Conservation (phyloP, 2,113 vertebrate genomes). For the Gopherus evgoodei region DNA sequence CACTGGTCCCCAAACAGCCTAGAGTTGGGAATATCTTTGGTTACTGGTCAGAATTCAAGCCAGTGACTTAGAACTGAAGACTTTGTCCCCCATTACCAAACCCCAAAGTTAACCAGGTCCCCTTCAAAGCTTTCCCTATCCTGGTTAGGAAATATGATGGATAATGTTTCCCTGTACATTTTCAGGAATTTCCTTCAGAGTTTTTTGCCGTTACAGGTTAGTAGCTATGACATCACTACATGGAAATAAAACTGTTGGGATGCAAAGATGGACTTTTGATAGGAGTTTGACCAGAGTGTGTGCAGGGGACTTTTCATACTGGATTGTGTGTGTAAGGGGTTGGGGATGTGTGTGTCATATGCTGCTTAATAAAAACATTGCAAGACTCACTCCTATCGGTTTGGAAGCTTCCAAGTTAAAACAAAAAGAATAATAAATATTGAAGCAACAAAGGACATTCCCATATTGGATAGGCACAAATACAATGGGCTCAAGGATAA, state of each 20-base stretch:
- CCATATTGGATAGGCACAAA: not conserved
- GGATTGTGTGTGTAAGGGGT: accelerated
- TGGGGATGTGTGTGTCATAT: too few relatives aligned
- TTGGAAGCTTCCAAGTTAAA: not conserved
- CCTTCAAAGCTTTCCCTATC: not conserved
- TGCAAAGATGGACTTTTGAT: not conserved
- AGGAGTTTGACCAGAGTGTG: too few relatives aligned
- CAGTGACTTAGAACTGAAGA: not conserved
- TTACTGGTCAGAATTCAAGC: not conserved
- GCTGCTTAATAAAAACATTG: not conserved
- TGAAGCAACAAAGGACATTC: accelerated
- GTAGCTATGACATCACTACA: not conserved
- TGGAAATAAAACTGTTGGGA: not conserved
- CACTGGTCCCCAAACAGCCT: not conserved
- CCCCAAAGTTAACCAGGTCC: not conserved
- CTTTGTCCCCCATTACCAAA: not conserved
- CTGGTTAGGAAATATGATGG: not conserved
- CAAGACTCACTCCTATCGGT: not conserved
- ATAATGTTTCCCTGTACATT: not conserved
- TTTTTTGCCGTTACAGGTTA: not conserved
- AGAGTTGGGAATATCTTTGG: not conserved
- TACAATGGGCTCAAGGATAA: not conserved
- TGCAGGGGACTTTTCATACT: too few relatives aligned
- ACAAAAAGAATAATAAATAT: accelerated
- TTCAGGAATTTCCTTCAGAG: not conserved